A percentile compares a stretch with the other conserved stretches of the same genome.
Conservation (phyloP, 2,113 vertebrate genomes). For the Mormyrus lacerda region DNA sequence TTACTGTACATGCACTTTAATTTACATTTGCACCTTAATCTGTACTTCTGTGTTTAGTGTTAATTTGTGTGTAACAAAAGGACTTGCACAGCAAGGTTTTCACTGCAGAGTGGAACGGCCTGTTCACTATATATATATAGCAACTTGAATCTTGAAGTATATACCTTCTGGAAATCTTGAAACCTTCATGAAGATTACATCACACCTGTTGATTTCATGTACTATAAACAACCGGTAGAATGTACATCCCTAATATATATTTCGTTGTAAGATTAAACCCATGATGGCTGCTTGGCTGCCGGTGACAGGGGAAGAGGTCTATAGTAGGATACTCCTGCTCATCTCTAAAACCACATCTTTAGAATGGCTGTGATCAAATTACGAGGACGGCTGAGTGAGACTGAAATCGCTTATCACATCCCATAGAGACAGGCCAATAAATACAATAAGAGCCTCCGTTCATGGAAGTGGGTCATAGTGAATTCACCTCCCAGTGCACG, state of each 20-base stretch:
- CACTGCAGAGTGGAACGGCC: neutral
- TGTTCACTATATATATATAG: neutral
- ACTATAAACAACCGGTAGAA: neutral
- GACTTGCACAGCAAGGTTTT: neutral
- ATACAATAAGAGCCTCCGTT: neutral
- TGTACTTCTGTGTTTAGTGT: neutral
- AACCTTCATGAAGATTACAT: neutral
- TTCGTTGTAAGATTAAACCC: neutral
- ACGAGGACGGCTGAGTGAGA: neutral
- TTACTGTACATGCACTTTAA: neutral
- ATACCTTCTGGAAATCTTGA: neutral
- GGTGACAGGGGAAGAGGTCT: neutral
- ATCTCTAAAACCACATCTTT: neutral
- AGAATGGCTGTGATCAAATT: neutral
- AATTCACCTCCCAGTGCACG: neutral
- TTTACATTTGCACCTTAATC: neutral
- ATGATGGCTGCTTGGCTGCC: neutral
- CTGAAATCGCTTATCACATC: neutral
- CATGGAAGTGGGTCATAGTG: neutral
- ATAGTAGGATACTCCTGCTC: neutral
- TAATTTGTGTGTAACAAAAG: neutral
- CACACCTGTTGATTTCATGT: neutral
- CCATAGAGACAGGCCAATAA: conserved; percentile 4
- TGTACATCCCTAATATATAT: neutral
- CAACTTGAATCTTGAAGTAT: neutral